These are phyloP conservation scores for Heliothis subflexa DNA, from an alignment of 1,140 invertebrate genomes.

Conservation along the genomic window DNA sequence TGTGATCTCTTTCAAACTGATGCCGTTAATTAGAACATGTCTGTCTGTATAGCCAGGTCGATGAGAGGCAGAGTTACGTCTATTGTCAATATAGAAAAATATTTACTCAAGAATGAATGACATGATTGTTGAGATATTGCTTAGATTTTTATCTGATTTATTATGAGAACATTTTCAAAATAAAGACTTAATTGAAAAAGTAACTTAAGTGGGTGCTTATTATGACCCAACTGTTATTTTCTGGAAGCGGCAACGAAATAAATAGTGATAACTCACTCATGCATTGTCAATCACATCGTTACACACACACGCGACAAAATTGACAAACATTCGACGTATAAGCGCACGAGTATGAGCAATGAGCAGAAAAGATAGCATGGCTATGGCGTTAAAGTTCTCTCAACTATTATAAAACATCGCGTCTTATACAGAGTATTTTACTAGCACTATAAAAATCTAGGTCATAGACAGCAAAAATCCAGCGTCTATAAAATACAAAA, in stretches of 20 bases:
- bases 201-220: no score
- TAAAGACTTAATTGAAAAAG: no score
- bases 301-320: no score
- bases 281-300: no score
- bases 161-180: neutral
- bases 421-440: neutral
- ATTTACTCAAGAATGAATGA: slow-evolving; percentile 10
- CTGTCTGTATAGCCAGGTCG: neutral
- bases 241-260: no score
- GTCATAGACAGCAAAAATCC: neutral
- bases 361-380: no score
- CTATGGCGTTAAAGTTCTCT: neutral
- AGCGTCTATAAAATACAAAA: slow-evolving; percentile 7
- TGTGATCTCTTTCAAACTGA: slow-evolving; percentile 15
- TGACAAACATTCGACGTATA: no score
- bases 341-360: no score
- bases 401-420: neutral
- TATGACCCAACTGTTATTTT: no score
- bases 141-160: neutral
- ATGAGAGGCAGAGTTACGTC: neutral
- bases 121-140: neutral
- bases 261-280: no score
- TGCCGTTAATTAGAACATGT: slow-evolving; percentile 24
- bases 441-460: neutral
- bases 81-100: slow-evolving; percentile 18